Evolutionary conservation across 2,113 vertebrate species (phyloP).

Genomic region (Microtus oregoni): DNA sequence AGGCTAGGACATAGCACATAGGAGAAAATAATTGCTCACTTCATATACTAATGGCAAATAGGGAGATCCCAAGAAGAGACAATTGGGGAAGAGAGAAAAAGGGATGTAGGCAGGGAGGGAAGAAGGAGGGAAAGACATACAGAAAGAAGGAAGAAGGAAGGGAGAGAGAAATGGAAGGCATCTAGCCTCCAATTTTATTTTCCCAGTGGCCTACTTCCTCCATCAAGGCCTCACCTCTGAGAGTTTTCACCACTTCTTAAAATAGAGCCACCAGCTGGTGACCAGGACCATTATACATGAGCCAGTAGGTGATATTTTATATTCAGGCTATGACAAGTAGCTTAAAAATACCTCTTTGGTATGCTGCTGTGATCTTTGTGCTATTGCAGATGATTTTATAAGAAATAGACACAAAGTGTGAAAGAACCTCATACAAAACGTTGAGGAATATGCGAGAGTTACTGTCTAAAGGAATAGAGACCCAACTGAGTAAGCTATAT

Average conservation of each 20-base stretch:
- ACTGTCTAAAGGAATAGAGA: background rate
- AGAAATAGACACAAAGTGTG: background rate
- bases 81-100: background rate
- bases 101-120: background rate
- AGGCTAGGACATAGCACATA: too few relatives aligned
- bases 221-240: background rate
- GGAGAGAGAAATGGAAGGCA: background rate
- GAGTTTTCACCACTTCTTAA: background rate
- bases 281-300: background rate
- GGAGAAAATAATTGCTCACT: background rate
- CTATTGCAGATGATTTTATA: background rate
- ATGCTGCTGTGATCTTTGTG: background rate
- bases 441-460: background rate
- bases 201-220: background rate
- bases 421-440: background rate
- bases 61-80: background rate
- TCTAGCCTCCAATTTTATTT: background rate
- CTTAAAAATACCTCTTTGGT: background rate
- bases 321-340: background rate
- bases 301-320: background rate
- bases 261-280: background rate
- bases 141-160: fast-evolving
- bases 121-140: background rate
- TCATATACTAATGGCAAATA: background rate
- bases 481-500: fast-evolving